Base-by-base conservation (phyloP, 1,140 invertebrate genomes). In the Galendromus occidentalis region DNA sequence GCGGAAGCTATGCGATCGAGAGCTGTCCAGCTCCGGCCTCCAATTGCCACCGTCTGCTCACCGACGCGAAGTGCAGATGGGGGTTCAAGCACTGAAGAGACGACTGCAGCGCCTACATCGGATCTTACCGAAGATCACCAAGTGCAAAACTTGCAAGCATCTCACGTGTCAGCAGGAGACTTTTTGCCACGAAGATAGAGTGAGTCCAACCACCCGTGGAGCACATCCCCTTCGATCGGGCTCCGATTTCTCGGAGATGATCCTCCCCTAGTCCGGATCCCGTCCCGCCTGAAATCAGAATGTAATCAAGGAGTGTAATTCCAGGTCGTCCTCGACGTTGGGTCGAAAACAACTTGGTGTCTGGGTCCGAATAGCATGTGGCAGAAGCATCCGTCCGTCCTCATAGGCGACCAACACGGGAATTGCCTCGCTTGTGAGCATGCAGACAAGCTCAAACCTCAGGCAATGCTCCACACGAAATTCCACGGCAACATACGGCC, bases 291-390 rank as follows among this genome's bases (percentile, higher is more conserved):
- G n/a, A n/a, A n/a, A n/a, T n/a, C n/a, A n/a, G n/a, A n/a, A n/a
- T n/a, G n/a, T n/a, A n/a, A n/a, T n/a, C n/a, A n/a, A n/a, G n/a
- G n/a, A n/a, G n/a, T n/a, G n/a, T n/a, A n/a, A 39, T 39, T 59
- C 6, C 14, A 59, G 51, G 51, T 59, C 12, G 51, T 59, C 17
- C 25, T 59, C 17, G 51, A 59, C 51, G 51, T 59, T 2, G 51
- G 51, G 1, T 59, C 51, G 9, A 59, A 59, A 59, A 59, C 51
- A 22, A 59, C 51, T 2, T 59, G 51, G 51, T 59, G 51, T 22
- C 51, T 59, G 22, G 51, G 51, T 59, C 51, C 51, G 6, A 59
- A 25, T n/a, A 59, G 25, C 6, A 59, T 59, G 51, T 59, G 51
- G 51, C 51, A 59, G 20, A 59, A 59, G 33, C 51, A 59, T 59